These are phyloP conservation scores for Odocoileus virginianus DNA, from an alignment of 2,113 vertebrate species.

Conservation along the genomic window DNA sequence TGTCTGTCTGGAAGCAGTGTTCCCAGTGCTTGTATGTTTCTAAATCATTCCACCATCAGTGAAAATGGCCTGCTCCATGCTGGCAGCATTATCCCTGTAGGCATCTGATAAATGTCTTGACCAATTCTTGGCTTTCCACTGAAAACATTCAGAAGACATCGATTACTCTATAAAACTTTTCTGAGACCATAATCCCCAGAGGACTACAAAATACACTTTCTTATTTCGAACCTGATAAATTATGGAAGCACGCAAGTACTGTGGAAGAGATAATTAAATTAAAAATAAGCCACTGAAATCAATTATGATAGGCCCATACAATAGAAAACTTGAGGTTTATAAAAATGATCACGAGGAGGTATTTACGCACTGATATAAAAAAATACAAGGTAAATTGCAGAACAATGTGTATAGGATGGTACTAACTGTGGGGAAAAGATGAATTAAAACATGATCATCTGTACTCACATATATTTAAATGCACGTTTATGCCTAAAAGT, in stretches of 20 bases:
- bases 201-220: background rate
- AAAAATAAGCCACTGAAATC: background rate
- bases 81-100: background rate
- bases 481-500: background rate
- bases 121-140: background rate
- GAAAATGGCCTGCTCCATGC: background rate
- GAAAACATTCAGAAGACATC: background rate
- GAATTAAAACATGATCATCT: background rate
- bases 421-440: background rate
- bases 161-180: background rate
- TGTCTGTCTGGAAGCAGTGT: accelerated
- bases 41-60: background rate
- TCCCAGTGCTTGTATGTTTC: background rate
- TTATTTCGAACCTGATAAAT: background rate
- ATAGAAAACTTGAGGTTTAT: background rate
- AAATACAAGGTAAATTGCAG: background rate
- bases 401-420: accelerated
- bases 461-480: background rate
- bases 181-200: background rate
- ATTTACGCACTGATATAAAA: background rate
- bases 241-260: background rate
- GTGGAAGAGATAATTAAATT: background rate
- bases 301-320: no score
- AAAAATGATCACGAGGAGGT: background rate
- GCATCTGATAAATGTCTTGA: background rate